Conservation (phyloP, 2,113 vertebrate genomes). For the Brachirus orientalis region DNA sequence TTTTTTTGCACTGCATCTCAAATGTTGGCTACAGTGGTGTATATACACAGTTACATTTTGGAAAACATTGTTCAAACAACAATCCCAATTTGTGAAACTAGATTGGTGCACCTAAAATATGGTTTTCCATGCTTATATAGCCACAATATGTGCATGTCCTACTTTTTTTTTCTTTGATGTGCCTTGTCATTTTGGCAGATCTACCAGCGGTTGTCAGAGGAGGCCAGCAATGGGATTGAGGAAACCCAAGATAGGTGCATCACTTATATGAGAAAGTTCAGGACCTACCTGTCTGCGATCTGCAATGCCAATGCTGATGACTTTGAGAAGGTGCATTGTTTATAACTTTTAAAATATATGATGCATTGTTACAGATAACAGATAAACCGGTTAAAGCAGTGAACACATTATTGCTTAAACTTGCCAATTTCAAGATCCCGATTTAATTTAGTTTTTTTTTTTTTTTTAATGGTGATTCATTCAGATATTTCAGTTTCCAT, state of each 20-base stretch:
- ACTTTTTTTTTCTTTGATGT: background rate
- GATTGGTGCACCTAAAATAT: background rate
- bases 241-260: conserved; percentile 91
- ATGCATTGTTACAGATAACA: background rate
- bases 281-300: conserved; percentile 87
- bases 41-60: background rate
- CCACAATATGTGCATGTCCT: background rate
- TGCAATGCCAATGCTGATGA: conserved; percentile 83
- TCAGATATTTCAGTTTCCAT: no score
- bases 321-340: conserved; percentile 83
- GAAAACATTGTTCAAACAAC: background rate
- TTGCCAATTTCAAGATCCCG: background rate
- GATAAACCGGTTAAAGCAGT: background rate
- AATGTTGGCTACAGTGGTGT: background rate
- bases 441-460: no score
- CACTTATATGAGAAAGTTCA: conserved; percentile 87
- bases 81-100: background rate
- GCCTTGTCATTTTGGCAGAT: conserved; percentile 79
- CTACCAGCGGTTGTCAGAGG: conserved; percentile 92
- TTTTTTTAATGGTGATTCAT: no score
- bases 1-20: background rate
- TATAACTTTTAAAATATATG: background rate
- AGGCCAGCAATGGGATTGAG: conserved; percentile 88
- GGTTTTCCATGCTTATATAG: background rate
- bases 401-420: background rate